Evolutionary conservation across 2,888 invertebrate species (phyloP), one percentile per base, ranked within the genome.

Genomic region (Heliothis peltigera): DNA sequence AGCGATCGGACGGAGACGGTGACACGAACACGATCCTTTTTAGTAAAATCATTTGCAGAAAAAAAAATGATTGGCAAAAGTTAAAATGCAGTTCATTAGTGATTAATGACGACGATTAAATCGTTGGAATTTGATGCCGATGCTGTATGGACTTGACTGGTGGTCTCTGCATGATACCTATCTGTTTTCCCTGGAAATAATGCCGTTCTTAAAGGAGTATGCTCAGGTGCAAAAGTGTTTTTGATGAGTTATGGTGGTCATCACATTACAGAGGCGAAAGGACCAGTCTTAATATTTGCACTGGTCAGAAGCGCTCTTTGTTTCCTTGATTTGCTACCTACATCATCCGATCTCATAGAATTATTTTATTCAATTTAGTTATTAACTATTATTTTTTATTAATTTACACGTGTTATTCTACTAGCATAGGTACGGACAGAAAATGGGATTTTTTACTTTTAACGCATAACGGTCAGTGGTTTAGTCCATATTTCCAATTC

Each of bases 1-100:
- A 86, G 86, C 86, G 85, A 86, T 87, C 85, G 83, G 84, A 83
- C 85, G 80, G 84, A 82, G 86, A 84, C 87, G 87, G 90, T 84
- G 92, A 92, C 93, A 91, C 88, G 90, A 92, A 91, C 86, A 84
- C 87, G 87, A 88, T 90, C 92, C 91, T 92, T 92, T 92, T 92
- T 89, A 91, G 91, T 87, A 82, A 89, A 91, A 92, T 90, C 87
- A 87, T 87, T 89, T 89, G 87, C 87, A 88, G 83, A 87, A 87
- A 91, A 85, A n/a, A 89, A 89, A 88, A 85, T 83, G 70, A 82
- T 77, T 83, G 78, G 78, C 77, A 61, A 79, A 78, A 77, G 77
- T 79, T 80, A 70, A 76, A 80, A 82, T 79, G 75, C 75, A 78
- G 70, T 77, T 84, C 82, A 85, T 85, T 87, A 82, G 71, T 44